These are phyloP conservation scores for Menura novaehollandiae DNA, from an alignment of 2,113 vertebrate genomes.

Conservation along the genomic window DNA sequence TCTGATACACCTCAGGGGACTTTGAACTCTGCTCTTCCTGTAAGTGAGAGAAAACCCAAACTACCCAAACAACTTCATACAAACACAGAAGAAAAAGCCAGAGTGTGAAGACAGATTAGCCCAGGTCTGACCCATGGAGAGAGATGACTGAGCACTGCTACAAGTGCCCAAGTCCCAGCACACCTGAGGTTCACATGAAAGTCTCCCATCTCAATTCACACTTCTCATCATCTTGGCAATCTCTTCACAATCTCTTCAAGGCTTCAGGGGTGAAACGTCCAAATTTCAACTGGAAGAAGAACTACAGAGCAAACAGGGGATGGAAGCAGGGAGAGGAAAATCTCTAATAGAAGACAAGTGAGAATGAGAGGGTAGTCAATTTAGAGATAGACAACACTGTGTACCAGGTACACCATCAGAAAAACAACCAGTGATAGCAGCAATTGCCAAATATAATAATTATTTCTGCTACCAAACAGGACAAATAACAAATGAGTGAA, in stretches of 20 bases:
- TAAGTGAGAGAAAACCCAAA: background rate
- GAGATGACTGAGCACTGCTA: background rate
- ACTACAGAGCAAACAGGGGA: background rate
- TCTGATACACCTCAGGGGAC: background rate
- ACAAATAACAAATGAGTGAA: background rate
- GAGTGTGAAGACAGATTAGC: background rate
- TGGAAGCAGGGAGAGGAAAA: background rate
- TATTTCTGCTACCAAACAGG: background rate
- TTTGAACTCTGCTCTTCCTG: background rate
- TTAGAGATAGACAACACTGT: background rate
- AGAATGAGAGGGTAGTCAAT: background rate
- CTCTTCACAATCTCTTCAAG: background rate
- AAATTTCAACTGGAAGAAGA: background rate
- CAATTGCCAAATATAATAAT: background rate
- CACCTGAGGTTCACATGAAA: background rate
- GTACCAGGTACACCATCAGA: background rate
- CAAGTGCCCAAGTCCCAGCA: accelerated
- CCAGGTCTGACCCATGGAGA: background rate
- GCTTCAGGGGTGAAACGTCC: background rate
- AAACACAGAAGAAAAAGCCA: background rate
- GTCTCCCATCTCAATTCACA: background rate
- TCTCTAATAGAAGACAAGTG: background rate
- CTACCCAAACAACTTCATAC: background rate
- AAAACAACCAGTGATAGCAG: background rate
- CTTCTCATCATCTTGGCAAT: background rate